Evolutionary conservation across 1,140 invertebrate genomes (phyloP), one percentile per base, ranked within the genome.

Genomic region (Plectus sambesii): DNA sequence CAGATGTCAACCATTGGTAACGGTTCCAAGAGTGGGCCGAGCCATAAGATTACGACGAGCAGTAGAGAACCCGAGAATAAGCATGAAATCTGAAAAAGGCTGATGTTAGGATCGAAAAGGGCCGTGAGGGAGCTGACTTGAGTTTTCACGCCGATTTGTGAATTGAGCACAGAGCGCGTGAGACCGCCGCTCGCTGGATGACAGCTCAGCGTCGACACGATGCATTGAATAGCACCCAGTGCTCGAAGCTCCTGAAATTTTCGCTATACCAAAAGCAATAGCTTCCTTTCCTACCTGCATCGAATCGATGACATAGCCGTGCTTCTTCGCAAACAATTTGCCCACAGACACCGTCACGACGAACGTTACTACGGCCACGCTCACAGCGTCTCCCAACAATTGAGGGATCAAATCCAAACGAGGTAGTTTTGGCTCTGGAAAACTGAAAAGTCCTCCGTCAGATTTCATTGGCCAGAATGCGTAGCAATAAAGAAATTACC

Each of bases 301-400:
- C 17, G 74, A 61, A 52, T 74, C 64, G 17, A 77, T 64, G 25
- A 67, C 61, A 59, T 77, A 77, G 39, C 72, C 68, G 58, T 77
- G 69, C 56, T 74, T 75, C 45, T 70, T 73, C 6, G 75, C 72
- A 47, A 76, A 69, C 35, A 76, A 63, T 57, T 77, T 76, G 4
- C 70, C 73, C 66, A 77, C 69, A 9, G 75, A 77, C 9, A 76
- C 66, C 19, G 73, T 74, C 15, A 77, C 69, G 27, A 74, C 74
- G 63, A 72, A 76, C 1, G 69, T 61, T 20, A 77, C 73, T 42
- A 77, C 69, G 23, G 72, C 69, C 15, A 76, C 66, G 24, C 70
- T 69, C 42, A 75, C 61, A 15, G 61, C 60, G 37, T 72, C 62
- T 2, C 36, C 29, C 30, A 69, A 20, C 2, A 71, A 27, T 8